Conservation (phyloP, 2,113 vertebrate species). For the Rhadina sibilatrix region DNA sequence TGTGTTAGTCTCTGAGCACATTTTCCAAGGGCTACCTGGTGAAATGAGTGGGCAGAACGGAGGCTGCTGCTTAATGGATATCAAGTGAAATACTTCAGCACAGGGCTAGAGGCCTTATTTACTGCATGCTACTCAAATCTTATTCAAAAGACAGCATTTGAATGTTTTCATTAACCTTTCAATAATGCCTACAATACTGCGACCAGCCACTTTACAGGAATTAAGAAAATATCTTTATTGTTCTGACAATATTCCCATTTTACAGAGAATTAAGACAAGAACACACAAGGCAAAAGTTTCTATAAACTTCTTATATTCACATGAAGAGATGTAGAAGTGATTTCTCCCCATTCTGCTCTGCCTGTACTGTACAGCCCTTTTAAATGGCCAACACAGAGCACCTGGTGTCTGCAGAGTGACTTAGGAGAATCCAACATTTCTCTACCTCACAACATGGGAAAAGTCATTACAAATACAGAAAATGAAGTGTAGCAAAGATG, state of each 20-base stretch:
- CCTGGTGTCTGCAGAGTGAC: neutral
- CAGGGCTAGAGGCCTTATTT: neutral
- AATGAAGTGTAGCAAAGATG: neutral
- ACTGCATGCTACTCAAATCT: neutral
- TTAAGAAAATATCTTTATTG: neutral
- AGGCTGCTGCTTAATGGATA: neutral
- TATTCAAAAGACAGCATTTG: neutral
- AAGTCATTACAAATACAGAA: neutral
- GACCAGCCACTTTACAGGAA: rapidly evolving
- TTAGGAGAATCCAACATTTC: neutral
- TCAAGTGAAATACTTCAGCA: neutral
- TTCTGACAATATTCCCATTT: neutral
- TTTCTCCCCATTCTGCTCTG: neutral
- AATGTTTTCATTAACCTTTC: neutral
- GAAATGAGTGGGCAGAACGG: rapidly evolving
- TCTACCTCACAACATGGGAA: neutral
- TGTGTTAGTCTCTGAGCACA: neutral
- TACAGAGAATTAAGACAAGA: neutral
- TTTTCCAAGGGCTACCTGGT: neutral
- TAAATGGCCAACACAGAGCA: neutral
- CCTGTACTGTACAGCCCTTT: neutral
- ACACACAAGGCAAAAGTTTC: neutral
- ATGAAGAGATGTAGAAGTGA: neutral
- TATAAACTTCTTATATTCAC: neutral
- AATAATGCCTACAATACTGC: neutral